A percentile compares a stretch with the other conserved stretches of the same genome.
Conservation (phyloP, 2,113 vertebrate species). For the Sakesphorus luctuosus region DNA sequence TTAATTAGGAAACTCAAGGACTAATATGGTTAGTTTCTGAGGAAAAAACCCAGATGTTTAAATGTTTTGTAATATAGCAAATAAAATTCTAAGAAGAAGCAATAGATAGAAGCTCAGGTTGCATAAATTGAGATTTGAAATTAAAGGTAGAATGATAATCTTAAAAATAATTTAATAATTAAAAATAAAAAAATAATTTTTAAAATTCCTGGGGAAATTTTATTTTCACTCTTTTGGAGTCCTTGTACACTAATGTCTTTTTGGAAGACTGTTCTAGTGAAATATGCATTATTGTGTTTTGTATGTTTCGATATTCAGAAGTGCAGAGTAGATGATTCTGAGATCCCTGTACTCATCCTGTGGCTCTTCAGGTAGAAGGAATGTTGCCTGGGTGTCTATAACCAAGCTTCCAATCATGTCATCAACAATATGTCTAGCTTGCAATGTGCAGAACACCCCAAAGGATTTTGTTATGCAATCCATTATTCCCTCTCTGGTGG, state of each 20-base stretch:
- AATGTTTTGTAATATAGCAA: background rate
- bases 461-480: background rate
- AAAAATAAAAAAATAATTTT: too few species aligned
- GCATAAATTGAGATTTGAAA: background rate
- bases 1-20: background rate
- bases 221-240: background rate
- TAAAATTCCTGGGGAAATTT: background rate
- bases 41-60: background rate
- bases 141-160: background rate
- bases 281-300: background rate
- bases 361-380: background rate
- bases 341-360: background rate
- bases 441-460: background rate
- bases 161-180: background rate
- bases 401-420: background rate
- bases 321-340: background rate
- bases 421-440: background rate
- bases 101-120: background rate
- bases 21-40: background rate
- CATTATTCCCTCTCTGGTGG: background rate
- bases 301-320: background rate
- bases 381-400: background rate
- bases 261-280: background rate
- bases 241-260: background rate
- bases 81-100: background rate